Percentiles rank a stretch among this genome's conserved stretches.
These are phyloP conservation scores for Periparus ater DNA, from an alignment of 2,797 vertebrate genomes.

Conservation along the genomic window DNA sequence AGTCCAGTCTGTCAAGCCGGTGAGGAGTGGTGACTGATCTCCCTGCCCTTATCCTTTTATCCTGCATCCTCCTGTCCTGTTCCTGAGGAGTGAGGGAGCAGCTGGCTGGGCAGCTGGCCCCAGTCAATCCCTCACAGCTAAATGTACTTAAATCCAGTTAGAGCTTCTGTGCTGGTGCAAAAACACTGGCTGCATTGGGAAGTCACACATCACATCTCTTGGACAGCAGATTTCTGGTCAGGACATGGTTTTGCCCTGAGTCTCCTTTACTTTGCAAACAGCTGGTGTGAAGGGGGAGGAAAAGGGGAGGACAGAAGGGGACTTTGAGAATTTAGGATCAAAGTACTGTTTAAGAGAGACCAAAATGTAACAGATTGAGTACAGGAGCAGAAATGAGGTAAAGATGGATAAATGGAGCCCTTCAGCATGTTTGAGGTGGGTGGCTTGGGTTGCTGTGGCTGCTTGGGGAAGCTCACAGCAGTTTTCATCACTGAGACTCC, in stretches of 20 bases:
- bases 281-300: neutral
- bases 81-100: neutral
- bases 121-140: neutral
- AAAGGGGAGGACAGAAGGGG: neutral
- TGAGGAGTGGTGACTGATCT: neutral
- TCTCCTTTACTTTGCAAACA: neutral
- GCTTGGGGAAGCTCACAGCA: neutral
- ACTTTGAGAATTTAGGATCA: accelerated
- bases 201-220: neutral
- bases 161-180: neutral
- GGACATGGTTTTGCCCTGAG: accelerated
- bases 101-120: neutral
- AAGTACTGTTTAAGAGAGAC: neutral
- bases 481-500: neutral
- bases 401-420: neutral
- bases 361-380: neutral
- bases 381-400: neutral
- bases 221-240: neutral
- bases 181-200: neutral
- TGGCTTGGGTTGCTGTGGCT: neutral
- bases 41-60: neutral
- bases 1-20: neutral
- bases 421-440: neutral
- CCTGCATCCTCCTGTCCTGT: neutral
- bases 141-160: neutral